Base-by-base conservation (phyloP, 1,140 invertebrate genomes). In the Ceratina japonica region DNA sequence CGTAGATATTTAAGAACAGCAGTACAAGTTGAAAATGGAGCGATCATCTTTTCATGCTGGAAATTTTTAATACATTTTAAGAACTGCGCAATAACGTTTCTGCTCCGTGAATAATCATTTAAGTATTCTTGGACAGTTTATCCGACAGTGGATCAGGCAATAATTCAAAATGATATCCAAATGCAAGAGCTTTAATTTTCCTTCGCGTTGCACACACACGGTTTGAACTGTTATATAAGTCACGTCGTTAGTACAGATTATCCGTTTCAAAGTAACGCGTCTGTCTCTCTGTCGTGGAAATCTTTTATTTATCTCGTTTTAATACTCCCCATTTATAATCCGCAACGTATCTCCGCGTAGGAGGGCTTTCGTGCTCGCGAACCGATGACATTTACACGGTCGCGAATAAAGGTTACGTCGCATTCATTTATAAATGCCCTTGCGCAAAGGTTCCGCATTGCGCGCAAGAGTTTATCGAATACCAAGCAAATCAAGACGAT, bases 331-430 rank as follows among this genome's bases (percentile, higher is more conserved):
- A 16, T 44, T 58, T 58, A 68, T 37, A 49, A 20, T 37, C 16
- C 31, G 31, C 16, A 27, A 16, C 10, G 20, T 52, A 10, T 58
- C 49, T 52, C 22, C n/a, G 22, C 44, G n/a, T 54, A 0, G 22
- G 5, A 24, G 16, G 24, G 13, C 56, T 44, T 51, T 31, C 37
- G 37, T 59, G 49, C 27, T 18, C 54, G 58, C 31, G 54, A 27
- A n/a, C 59, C 16, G 54, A 24, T 61, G 64, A 76, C 74, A 69
- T 69, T 76, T 69, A 22, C 74, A 59, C 54, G 22, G 20, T 27
- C 74, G 24, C 54, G 31, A n/a, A 27, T 51, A 76, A 76, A 51
- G 44, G 22, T 18, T 20, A 13, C 56, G 37, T 20, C 51, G 18
- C 54, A 22, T 13, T 51, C 56, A 10, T 61, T 76, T 70, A 70